These are phyloP conservation scores for Plutella xylostella DNA, from an alignment of 2,888 invertebrate species.

Conservation along the genomic window DNA sequence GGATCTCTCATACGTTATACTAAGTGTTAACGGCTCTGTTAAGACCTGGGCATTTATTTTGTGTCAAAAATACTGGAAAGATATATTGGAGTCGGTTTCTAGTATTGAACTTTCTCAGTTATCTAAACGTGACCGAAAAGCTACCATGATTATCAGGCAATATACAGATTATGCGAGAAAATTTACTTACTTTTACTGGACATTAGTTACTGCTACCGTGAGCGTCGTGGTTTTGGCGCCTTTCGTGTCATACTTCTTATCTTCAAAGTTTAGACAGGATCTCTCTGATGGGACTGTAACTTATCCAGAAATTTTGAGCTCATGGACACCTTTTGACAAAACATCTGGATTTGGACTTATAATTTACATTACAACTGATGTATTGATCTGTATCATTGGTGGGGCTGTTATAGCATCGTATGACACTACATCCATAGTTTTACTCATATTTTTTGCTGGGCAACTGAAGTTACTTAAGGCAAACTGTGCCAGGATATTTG, in stretches of 20 bases:
- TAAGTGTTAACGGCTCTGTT: conserved; percentile 42
- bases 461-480: conserved; percentile 40
- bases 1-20: conserved; percentile 45
- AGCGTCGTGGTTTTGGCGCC: conserved; percentile 40
- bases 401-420: conserved; percentile 49
- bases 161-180: conserved; percentile 44
- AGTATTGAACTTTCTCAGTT: conserved; percentile 33
- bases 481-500: conserved; percentile 38
- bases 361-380: conserved; percentile 30
- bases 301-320: conserved; percentile 52
- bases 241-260: conserved; percentile 30
- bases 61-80: conserved; percentile 40
- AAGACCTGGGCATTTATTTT: conserved; percentile 41
- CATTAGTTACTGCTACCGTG: conserved; percentile 38
- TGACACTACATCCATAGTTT: conserved; percentile 44
- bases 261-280: conserved; percentile 17
- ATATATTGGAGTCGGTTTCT: conserved; percentile 35
- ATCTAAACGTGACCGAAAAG: conserved; percentile 24
- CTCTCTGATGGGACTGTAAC: conserved; percentile 28
- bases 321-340: conserved; percentile 49
- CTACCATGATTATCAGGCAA: conserved; percentile 26
- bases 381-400: conserved; percentile 40
- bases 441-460: conserved; percentile 53
- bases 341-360: conserved; percentile 38
- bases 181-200: conserved; percentile 46